Evolutionary conservation across 2,888 invertebrate genomes (phyloP).

Genomic region (Alitta virens): DNA sequence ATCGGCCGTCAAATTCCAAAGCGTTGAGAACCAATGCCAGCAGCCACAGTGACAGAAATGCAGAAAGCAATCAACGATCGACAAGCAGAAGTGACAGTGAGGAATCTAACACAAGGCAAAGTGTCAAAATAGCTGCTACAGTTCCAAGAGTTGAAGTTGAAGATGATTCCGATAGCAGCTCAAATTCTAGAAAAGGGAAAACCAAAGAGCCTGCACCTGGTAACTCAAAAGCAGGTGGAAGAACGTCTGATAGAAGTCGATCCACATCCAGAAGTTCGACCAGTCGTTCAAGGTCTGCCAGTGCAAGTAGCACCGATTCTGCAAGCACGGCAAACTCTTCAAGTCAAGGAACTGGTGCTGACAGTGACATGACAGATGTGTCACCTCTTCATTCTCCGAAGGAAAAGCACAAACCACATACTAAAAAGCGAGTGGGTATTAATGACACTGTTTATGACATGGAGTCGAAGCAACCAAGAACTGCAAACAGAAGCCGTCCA

Average conservation of each 20-base stretch:
- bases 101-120: no score
- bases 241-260: background rate
- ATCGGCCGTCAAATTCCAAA: no score
- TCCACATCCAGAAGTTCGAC: background rate
- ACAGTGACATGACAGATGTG: constrained; percentile 27
- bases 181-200: no score
- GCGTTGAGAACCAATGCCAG: no score
- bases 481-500: background rate
- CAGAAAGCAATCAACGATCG: no score
- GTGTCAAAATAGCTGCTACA: no score
- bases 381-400: constrained; percentile 27
- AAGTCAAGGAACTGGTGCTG: background rate
- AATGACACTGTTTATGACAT: background rate
- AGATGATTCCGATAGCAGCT: no score
- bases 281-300: background rate
- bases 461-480: background rate
- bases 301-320: background rate
- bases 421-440: background rate
- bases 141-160: no score
- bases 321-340: background rate
- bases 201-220: no score
- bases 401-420: background rate
- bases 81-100: no score
- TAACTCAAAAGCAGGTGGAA: no score
- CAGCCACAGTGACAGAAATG: no score